Base-by-base conservation (phyloP, 2,888 invertebrate genomes). In the Dolichomitus sp. region DNA sequence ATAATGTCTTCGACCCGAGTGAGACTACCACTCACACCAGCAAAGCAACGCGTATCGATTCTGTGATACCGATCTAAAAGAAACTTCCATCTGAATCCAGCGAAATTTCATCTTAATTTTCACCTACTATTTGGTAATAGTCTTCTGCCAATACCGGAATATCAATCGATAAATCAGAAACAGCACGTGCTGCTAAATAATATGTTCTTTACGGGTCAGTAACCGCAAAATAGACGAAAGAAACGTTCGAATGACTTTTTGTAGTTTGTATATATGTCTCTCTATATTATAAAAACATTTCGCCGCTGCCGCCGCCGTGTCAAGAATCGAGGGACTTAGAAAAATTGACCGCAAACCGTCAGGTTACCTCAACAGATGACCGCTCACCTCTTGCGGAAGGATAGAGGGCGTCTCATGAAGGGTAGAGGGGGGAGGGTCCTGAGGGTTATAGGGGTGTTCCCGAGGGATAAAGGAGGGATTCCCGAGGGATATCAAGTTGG, bases 71-170 rank as follows among this genome's bases (percentile, higher is more conserved):
- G 57, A 48, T 63, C 37, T 45, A 37, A 72, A 45, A 48, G 59
- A 73, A 73, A 68, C 37, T 74, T 74, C 33, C 68, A 63, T 33
- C 69, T 74, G 19, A 45, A 65, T 17, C 45, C 37, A 45, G 57
- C 57, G 75, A 72, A 81, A 76, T 72, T 76, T 81, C 74, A 72
- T 76, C 42, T 65, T 19, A 33, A 54, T 48, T 77, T 80, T 65
- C 37, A 54, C 12, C 42, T 17, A 19, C 9, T 61, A 14, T 50
- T 42, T 19, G 23, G 11, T 19, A 14, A 33, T 17, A n/a, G 52
- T 14, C n/a, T 19, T 63, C 11, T 3, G 23, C 6, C 23, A 3
- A 45, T 52, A 17, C 48, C 42, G 4, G n/a, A 12, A 42, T 19
- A n/a, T 48, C 30, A 23, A 17, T n/a, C 66, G 9, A 54, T 54